Percentiles rank a stretch among this genome's conserved stretches.
phyloP scores from a whole-genome alignment of 1,140 invertebrate species.

The Drosophila bifasciata region DNA sequence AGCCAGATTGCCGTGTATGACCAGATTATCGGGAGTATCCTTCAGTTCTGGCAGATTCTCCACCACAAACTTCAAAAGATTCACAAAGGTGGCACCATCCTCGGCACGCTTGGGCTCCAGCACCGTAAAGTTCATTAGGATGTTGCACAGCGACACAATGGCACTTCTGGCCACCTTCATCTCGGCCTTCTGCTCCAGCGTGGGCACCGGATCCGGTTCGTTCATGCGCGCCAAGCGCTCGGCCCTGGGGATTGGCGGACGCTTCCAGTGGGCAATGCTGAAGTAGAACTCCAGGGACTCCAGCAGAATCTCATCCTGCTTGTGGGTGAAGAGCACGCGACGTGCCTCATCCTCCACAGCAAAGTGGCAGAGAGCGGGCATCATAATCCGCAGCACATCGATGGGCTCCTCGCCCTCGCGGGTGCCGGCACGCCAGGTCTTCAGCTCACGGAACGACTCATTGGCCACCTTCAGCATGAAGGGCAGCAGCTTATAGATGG shows the following conservation, averaged over 20 bases:
- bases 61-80: conserved; percentile 93
- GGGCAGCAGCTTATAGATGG: conserved; percentile 91
- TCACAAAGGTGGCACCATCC: conserved; percentile 90
- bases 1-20: conserved; percentile 92
- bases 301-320: conserved; percentile 91
- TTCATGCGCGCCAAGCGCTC: conserved; percentile 90
- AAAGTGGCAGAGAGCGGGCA: conserved; percentile 95
- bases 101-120: conserved; percentile 93
- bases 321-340: conserved; percentile 90
- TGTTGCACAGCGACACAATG: conserved; percentile 94
- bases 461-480: conserved; percentile 91
- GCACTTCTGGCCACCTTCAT: conserved; percentile 92
- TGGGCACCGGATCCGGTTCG: conserved; percentile 90
- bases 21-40: conserved; percentile 92
- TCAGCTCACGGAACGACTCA: conserved; percentile 91
- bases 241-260: conserved; percentile 90
- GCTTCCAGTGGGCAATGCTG: conserved; percentile 93
- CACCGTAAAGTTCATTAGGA: conserved; percentile 96
- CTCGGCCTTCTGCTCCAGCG: conserved; percentile 89
- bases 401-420: conserved; percentile 86
- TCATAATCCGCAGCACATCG: conserved; percentile 92
- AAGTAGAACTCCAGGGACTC: conserved; percentile 93
- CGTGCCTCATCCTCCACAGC: conserved; percentile 94
- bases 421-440: conserved; percentile 85
- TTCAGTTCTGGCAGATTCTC: conserved; percentile 93